A percentile compares a stretch with the other conserved stretches of the same genome.
phyloP scores from a whole-genome alignment of 2,888 invertebrate genomes.

The Lamellibrachia satsuma region DNA sequence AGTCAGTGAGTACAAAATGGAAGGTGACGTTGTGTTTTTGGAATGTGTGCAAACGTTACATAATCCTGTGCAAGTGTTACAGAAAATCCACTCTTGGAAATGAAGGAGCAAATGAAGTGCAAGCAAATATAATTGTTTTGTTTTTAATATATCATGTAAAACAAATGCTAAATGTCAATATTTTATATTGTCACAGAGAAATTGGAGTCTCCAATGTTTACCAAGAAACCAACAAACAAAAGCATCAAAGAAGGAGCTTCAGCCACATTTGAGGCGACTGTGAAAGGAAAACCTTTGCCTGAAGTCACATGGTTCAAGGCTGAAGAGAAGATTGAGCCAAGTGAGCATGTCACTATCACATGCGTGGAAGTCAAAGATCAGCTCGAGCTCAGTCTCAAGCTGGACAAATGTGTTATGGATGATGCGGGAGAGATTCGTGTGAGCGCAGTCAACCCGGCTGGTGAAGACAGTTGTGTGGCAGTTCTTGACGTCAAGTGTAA shows the following conservation, averaged over 20 bases:
- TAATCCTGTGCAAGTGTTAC: not conserved
- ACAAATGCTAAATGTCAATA: not conserved
- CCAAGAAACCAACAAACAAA: constrained; percentile 53
- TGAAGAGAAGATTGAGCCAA: constrained; percentile 25
- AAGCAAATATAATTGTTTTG: not conserved
- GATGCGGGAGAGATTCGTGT: constrained; percentile 93
- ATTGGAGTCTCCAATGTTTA: constrained; percentile 59
- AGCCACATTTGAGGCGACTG: constrained; percentile 68
- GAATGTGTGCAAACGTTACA: not conserved
- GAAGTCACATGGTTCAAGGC: constrained; percentile 78
- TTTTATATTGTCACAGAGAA: constrained; percentile 48
- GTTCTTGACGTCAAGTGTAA: constrained; percentile 86
- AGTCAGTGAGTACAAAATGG: constrained; percentile 73
- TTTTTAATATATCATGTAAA: not conserved
- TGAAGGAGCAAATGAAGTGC: not conserved
- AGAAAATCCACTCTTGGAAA: not conserved
- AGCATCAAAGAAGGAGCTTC: constrained; percentile 59
- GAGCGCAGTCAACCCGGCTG: constrained; percentile 42
- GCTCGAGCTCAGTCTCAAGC: constrained; percentile 57
- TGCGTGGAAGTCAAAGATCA: constrained; percentile 39
- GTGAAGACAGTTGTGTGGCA: constrained; percentile 37
- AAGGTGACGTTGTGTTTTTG: not conserved
- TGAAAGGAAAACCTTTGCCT: constrained; percentile 87
- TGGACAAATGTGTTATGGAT: constrained; percentile 72
- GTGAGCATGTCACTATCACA: constrained; percentile 27